Base-by-base conservation (phyloP, 1,140 invertebrate genomes). In the Tachypleus tridentatus region DNA sequence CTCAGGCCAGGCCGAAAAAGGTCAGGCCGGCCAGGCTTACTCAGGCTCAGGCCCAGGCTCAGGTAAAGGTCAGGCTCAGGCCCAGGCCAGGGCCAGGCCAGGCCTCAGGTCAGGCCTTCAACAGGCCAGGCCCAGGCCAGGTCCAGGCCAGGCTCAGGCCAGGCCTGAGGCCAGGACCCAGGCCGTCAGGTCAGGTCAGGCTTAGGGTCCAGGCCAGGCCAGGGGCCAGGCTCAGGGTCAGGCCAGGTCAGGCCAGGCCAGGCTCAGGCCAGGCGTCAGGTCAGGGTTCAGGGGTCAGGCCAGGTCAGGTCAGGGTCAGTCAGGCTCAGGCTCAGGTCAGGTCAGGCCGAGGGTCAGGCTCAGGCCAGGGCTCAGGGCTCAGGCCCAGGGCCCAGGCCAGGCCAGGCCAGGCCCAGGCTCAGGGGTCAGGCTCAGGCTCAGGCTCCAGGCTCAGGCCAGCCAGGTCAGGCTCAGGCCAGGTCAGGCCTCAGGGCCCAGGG, bases 241-340 rank as follows among this genome's bases (percentile, higher is more conserved):
- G 54, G 69, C 61, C 69, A 71, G 64, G 69, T 62, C 69, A 70
- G 69, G 70, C 67, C 67, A 71, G 70, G 70, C 63, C 60, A 67
- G 69, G 70, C 63, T 60, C 64, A 63, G 68, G 69, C 69, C 69
- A 70, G 69, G 69, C 69, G n/a, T n/a, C n/a, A n/a, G n/a, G n/a
- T n/a, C n/a, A n/a, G n/a, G n/a, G n/a, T n/a, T n/a, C n/a, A 68
- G 70, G 68, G 68, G 64, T 67, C 51, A 59, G 67, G 69, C 69
- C 69, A 70, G 67, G 69, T 59, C 69, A 69, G 67, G 68, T 59
- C 69, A 70, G 69, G 69, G n/a, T n/a, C n/a, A n/a, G n/a, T n/a
- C n/a, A n/a, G n/a, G n/a, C n/a, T 69, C 69, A 70, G 69, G 69
- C 69, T n/a, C 69, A 70, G 69, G 69, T 69, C 68, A 70, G 69